Percentiles rank a stretch among this genome's conserved stretches.
Conservation (phyloP, 1,140 invertebrate genomes). For the Lepidurus couesii region DNA sequence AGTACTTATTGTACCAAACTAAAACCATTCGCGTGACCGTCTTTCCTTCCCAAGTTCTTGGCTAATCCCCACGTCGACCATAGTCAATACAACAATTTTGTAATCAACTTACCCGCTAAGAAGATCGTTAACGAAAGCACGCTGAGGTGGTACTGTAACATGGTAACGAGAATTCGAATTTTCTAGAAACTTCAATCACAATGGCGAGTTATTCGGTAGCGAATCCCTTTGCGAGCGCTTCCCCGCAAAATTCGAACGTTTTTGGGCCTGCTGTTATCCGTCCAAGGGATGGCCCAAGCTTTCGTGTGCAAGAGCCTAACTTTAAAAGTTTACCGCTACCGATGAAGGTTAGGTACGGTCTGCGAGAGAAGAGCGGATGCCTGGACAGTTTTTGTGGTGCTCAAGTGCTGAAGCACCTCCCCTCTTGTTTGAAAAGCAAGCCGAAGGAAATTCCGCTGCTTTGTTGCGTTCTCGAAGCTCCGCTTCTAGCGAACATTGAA, state of each 20-base stretch:
- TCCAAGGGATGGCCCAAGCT: too few relatives aligned
- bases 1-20: too few relatives aligned
- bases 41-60: too few relatives aligned
- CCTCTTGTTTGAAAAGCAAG: not conserved
- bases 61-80: too few relatives aligned
- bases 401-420: conserved; percentile 14
- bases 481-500: not conserved
- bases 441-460: not conserved
- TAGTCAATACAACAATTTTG: too few relatives aligned
- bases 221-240: not conserved
- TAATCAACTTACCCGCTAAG: not conserved
- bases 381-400: not conserved
- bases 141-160: not conserved
- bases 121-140: not conserved
- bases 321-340: conserved; percentile 14
- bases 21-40: too few relatives aligned
- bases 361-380: conserved; percentile 7
- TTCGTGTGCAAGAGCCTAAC: not conserved
- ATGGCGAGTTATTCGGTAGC: not conserved
- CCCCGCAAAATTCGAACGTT: not conserved
- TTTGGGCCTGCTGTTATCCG: not conserved
- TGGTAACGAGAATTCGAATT: not conserved
- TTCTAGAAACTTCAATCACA: not conserved
- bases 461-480: not conserved
- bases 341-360: conserved; percentile 11